These are phyloP conservation scores for Thelaira solivaga DNA, from an alignment of 2,888 invertebrate genomes.

Conservation along the genomic window DNA sequence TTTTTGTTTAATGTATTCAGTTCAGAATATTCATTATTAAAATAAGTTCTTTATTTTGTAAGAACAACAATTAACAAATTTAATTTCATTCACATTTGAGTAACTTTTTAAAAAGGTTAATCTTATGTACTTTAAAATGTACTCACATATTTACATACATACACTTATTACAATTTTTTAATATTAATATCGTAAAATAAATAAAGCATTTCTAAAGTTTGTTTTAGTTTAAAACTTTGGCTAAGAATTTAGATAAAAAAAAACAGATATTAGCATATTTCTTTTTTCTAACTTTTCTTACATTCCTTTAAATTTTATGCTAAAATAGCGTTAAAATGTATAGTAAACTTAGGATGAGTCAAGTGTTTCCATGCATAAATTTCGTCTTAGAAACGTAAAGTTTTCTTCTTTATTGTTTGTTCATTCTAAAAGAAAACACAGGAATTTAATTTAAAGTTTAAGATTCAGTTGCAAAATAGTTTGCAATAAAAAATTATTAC, in stretches of 20 bases:
- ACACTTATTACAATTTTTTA: background rate
- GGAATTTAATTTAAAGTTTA: background rate
- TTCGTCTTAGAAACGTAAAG: background rate
- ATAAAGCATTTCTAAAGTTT: background rate
- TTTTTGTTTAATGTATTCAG: too few species aligned
- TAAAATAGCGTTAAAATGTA: conserved; percentile 9
- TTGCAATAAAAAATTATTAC: background rate
- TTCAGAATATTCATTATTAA: too few species aligned
- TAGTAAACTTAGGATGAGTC: background rate
- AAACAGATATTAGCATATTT: background rate
- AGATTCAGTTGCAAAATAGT: background rate
- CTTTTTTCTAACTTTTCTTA: background rate
- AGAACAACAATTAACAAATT: too few species aligned
- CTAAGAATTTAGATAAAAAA: background rate
- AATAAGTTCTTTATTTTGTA: too few species aligned
- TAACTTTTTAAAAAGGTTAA: too few species aligned
- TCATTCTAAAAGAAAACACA: background rate
- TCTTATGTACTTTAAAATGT: too few species aligned
- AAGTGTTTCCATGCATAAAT: conserved; percentile 20
- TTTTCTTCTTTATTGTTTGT: background rate
- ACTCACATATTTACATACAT: too few species aligned
- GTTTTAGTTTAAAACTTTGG: background rate
- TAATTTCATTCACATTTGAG: too few species aligned
- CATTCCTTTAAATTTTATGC: background rate
- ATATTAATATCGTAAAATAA: background rate